Evolutionary conservation across 2,113 vertebrate genomes (phyloP).

Genomic region (Oophaga pumilio): DNA sequence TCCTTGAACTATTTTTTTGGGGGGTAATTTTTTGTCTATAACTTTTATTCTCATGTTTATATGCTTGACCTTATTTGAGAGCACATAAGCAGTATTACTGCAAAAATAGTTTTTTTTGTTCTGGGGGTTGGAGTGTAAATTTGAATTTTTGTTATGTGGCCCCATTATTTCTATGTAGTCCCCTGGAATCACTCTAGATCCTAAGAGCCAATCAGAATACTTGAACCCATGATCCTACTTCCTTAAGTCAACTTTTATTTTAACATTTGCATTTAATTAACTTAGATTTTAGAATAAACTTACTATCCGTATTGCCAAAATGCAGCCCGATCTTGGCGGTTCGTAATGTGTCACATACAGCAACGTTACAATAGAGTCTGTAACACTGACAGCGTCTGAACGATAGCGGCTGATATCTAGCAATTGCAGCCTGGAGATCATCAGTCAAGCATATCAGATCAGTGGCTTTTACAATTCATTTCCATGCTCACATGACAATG

Average conservation of each 20-base stretch:
- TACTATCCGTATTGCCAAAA: not conserved
- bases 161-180: too few species aligned
- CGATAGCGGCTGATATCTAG: conserved; percentile 49
- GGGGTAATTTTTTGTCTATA: too few species aligned
- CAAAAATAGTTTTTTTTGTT: too few species aligned
- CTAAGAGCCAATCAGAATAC: not conserved
- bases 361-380: conserved; percentile 19
- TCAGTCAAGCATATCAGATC: conserved; percentile 47
- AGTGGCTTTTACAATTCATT: conserved; percentile 51
- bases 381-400: conserved; percentile 23
- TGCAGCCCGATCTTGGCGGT: not conserved
- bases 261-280: not conserved
- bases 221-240: not conserved
- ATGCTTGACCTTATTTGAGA: too few species aligned
- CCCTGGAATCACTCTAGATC: too few species aligned
- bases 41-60: too few species aligned
- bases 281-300: not conserved
- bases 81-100: too few species aligned
- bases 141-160: too few species aligned
- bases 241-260: not conserved
- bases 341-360: conserved; percentile 9
- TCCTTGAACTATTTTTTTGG: too few species aligned
- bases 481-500: conserved; percentile 41
- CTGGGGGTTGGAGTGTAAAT: too few species aligned
- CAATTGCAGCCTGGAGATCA: conserved; percentile 49